Percentiles rank a stretch among this genome's conserved stretches.
These are phyloP conservation scores for Porphyrio hochstetteri DNA, from an alignment of 2,113 vertebrate genomes.

Conservation along the genomic window DNA sequence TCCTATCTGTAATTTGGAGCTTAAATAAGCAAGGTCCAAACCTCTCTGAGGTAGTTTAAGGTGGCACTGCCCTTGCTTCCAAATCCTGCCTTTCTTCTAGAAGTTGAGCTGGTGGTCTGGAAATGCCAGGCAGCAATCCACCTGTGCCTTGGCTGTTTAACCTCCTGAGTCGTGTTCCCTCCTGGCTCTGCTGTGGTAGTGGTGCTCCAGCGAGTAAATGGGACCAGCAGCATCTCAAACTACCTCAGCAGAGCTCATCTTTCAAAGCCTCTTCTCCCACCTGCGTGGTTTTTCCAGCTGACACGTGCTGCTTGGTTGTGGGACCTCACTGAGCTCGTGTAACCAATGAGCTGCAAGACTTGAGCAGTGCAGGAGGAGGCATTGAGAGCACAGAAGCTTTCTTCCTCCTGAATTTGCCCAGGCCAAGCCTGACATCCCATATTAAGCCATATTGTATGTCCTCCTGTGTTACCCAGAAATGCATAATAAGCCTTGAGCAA, in stretches of 20 bases:
- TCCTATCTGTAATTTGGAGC: neutral
- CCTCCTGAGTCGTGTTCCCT: neutral
- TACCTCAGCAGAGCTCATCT: neutral
- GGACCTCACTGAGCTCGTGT: neutral
- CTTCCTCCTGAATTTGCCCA: neutral
- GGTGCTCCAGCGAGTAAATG: neutral
- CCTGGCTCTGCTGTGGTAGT: neutral
- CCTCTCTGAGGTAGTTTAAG: too few relatives aligned
- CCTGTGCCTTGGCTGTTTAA: neutral
- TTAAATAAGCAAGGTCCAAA: neutral
- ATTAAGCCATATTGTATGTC: neutral
- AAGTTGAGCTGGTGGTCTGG: neutral
- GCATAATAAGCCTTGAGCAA: neutral
- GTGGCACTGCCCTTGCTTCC: neutral
- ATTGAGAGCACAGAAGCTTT: neutral
- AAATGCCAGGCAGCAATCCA: neutral
- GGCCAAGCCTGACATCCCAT: neutral
- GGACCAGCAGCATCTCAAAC: neutral
- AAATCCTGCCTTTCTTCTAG: neutral
- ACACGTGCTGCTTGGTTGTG: neutral
- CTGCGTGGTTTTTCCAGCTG: neutral
- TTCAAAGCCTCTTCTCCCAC: neutral
- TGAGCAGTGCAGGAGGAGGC: neutral
- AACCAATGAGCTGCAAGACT: neutral
- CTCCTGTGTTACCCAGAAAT: neutral